These are phyloP conservation scores for Australoheros scitulus DNA, from an alignment of 2,113 vertebrate species.

Conservation along the genomic window DNA sequence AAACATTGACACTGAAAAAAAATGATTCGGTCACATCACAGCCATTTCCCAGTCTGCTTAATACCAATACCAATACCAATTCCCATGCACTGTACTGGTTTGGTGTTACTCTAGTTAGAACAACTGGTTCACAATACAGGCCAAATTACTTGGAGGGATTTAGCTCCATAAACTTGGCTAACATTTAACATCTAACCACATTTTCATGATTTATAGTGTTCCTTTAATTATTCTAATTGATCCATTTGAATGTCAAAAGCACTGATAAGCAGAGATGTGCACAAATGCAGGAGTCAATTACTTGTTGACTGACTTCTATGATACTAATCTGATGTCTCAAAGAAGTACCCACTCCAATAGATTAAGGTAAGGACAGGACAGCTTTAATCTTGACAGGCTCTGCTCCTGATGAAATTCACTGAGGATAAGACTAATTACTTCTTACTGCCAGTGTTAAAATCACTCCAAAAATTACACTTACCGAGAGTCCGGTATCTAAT, in stretches of 20 bases:
- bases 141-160: neutral
- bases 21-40: neutral
- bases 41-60: neutral
- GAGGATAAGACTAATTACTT: conserved; percentile 25
- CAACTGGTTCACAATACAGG: neutral
- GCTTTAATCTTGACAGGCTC: conserved; percentile 69
- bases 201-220: neutral
- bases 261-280: too few species aligned
- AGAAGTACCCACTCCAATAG: conserved; percentile 46
- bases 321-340: conserved; percentile 39
- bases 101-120: neutral
- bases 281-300: neutral
- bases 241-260: too few species aligned
- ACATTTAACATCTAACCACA: neutral
- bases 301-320: conserved; percentile 1
- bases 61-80: neutral
- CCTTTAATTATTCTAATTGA: neutral
- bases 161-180: neutral
- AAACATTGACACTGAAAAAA: neutral
- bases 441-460: conserved; percentile 48
- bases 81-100: neutral
- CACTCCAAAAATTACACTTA: conserved; percentile 13
- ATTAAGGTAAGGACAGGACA: conserved; percentile 54
- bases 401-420: conserved; percentile 62
- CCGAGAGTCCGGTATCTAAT: neutral